Conservation (phyloP, 2,888 invertebrate species). For the Sipha maydis region DNA sequence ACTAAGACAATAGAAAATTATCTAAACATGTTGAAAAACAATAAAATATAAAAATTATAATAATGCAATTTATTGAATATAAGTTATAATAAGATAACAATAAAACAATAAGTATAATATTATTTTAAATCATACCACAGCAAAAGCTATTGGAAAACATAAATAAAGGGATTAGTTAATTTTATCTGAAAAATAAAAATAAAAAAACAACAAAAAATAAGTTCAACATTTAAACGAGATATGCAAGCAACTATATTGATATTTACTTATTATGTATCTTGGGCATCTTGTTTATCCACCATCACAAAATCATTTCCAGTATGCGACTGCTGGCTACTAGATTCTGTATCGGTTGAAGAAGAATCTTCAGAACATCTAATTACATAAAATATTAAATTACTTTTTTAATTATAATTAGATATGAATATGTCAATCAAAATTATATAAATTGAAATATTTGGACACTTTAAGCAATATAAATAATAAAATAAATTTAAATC, state of each 20-base stretch:
- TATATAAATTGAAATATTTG: too few species aligned
- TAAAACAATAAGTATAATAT: conserved; percentile 39
- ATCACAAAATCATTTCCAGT: conserved; percentile 90
- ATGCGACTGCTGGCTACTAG: conserved; percentile 79
- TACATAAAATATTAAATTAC: neutral
- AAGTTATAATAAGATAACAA: conserved; percentile 60
- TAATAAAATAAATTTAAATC: neutral
- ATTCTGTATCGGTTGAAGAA: conserved; percentile 79
- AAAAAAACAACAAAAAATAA: conserved; percentile 42
- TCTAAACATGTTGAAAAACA: conserved; percentile 1
- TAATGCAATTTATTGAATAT: conserved; percentile 58
- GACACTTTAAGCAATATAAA: too few species aligned
- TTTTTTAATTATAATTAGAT: too few species aligned
- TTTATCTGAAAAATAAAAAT: conserved; percentile 40
- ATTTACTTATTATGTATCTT: conserved; percentile 64
- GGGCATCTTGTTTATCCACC: conserved; percentile 73
- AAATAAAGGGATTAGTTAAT: conserved; percentile 51
- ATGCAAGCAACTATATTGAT: neutral
- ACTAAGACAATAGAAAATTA: neutral
- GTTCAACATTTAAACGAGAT: conserved; percentile 8
- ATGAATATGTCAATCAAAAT: too few species aligned
- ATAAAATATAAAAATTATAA: conserved; percentile 37
- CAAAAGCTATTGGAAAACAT: conserved; percentile 59
- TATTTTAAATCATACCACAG: conserved; percentile 50
- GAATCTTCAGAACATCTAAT: conserved; percentile 64